A percentile compares a stretch with the other conserved stretches of the same genome.
phyloP scores from a whole-genome alignment of 1,140 invertebrate species.

The Oncopodura yosiiana region DNA sequence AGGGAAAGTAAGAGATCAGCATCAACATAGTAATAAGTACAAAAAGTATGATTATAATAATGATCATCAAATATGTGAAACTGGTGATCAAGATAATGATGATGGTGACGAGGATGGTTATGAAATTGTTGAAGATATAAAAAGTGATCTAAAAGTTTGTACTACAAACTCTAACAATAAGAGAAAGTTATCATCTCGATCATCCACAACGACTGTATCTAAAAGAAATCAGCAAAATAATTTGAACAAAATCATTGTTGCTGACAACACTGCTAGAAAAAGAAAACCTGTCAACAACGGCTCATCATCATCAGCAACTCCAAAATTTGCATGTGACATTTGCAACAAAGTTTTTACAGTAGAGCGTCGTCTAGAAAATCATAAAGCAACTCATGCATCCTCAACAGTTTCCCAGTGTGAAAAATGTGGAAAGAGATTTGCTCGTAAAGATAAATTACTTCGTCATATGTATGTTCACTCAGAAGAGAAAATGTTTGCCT shows the following conservation, averaged over 20 bases:
- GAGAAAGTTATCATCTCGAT: too few relatives aligned
- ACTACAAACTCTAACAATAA: too few relatives aligned
- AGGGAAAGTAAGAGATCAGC: too few relatives aligned
- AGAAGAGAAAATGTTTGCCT: constrained; percentile 29
- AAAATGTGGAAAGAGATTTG: constrained; percentile 24
- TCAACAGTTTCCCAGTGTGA: constrained; percentile 21
- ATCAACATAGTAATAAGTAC: neutral
- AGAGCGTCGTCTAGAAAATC: constrained; percentile 14
- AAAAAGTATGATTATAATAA: neutral
- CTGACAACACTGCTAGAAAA: neutral
- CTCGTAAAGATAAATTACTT: constrained; percentile 20
- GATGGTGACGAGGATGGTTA: neutral
- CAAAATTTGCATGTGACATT: constrained; percentile 11
- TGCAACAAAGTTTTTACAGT: constrained; percentile 21
- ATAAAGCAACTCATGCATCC: constrained; percentile 5
- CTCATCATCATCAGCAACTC: neutral
- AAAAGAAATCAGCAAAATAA: constrained; percentile 2
- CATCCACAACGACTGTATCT: too few relatives aligned
- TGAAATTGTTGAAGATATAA: neutral
- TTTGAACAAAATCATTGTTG: too few relatives aligned
- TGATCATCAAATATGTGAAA: neutral
- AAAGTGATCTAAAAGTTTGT: neutral
- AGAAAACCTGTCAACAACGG: neutral
- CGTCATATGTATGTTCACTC: constrained; percentile 25
- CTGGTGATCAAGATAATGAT: neutral